Evolutionary conservation across 2,888 invertebrate species (phyloP).

Genomic region (Lasioglossum zephyrum): DNA sequence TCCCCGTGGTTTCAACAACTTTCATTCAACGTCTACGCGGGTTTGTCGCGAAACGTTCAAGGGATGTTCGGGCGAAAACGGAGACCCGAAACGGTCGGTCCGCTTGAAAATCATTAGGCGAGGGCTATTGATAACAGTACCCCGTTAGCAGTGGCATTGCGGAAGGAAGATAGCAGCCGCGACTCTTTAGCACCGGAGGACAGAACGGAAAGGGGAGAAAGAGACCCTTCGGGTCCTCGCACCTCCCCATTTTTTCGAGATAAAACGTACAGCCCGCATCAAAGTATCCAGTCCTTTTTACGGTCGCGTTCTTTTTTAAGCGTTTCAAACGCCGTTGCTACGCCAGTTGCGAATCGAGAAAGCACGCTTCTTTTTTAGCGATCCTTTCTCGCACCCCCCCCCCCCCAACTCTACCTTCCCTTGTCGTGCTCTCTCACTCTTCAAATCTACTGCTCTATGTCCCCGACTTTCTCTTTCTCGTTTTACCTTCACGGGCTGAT

Average conservation of each 20-base stretch:
- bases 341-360: constrained; percentile 55
- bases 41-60: constrained; percentile 33
- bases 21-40: constrained; percentile 16
- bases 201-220: constrained; percentile 68
- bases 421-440: constrained; percentile 33
- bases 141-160: constrained; percentile 69
- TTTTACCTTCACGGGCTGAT: constrained; percentile 43
- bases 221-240: constrained; percentile 62
- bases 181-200: constrained; percentile 70
- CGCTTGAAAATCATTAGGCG: constrained; percentile 78
- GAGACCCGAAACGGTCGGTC: constrained; percentile 61
- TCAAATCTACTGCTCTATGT: not conserved
- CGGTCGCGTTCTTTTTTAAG: constrained; percentile 68
- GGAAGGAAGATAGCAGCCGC: constrained; percentile 77
- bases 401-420: not conserved
- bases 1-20: constrained; percentile 18
- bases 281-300: constrained; percentile 73
- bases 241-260: constrained; percentile 67
- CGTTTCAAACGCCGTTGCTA: constrained; percentile 62
- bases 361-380: constrained; percentile 65
- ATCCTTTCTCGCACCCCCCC: constrained; percentile 40
- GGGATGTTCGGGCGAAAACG: not conserved
- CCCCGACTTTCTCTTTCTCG: not conserved
- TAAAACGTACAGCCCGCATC: constrained; percentile 76
- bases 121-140: constrained; percentile 71